phyloP scores from a whole-genome alignment of 2,797 vertebrate genomes.

The Pipistrellus nathusii region DNA sequence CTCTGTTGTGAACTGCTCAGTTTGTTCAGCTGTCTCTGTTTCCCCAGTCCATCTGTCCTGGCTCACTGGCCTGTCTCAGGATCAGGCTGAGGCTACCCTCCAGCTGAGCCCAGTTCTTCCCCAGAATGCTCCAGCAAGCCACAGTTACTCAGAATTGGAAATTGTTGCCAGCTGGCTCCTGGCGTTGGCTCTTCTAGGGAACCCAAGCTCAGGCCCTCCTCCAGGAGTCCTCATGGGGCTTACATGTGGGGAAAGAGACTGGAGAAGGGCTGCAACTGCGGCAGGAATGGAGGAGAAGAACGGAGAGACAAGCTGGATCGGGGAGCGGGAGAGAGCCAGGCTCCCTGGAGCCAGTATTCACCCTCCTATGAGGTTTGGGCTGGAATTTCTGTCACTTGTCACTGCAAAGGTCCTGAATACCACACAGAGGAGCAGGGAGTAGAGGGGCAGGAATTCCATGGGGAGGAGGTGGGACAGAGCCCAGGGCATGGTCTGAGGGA shows the following conservation, averaged over 20 bases:
- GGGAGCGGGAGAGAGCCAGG: neutral
- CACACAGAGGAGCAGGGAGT: neutral
- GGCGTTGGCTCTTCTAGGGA: neutral
- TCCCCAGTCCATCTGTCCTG: too few relatives aligned
- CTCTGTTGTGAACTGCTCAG: too few relatives aligned
- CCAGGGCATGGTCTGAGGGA: neutral
- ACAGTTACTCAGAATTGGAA: neutral
- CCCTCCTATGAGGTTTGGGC: rapidly evolving
- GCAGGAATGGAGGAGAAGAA: neutral
- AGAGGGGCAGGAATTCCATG: too few relatives aligned
- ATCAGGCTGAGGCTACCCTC: neutral
- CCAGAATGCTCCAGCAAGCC: rapidly evolving
- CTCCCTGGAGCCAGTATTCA: rapidly evolving
- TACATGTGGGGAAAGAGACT: neutral
- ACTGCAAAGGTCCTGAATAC: neutral
- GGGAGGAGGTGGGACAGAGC: neutral
- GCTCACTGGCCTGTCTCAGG: too few relatives aligned
- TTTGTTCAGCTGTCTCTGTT: too few relatives aligned
- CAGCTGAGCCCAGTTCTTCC: too few relatives aligned
- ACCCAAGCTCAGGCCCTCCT: neutral
- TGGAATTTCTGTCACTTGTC: neutral
- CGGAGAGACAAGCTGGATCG: neutral
- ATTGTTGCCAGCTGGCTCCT: neutral
- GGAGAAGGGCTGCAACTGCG: neutral
- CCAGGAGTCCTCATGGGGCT: neutral